Evolutionary conservation across 1,140 invertebrate species (phyloP).

Genomic region (Drusus annulatus): DNA sequence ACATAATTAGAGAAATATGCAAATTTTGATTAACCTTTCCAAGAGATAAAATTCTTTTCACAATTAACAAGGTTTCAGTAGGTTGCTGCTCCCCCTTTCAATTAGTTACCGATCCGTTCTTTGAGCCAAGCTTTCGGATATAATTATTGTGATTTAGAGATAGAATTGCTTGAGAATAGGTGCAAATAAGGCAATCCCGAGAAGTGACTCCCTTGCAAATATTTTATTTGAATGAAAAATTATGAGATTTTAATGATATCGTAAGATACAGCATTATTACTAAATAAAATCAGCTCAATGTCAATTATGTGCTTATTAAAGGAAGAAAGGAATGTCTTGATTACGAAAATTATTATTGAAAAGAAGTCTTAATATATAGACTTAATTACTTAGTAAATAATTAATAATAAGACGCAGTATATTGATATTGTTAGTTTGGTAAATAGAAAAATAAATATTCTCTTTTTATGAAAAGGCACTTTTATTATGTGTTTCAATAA

Average conservation of each 20-base stretch:
- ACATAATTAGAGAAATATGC: background rate
- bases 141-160: background rate
- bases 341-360: no score
- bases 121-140: background rate
- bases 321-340: no score
- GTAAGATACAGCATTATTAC: background rate
- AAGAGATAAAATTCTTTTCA: background rate
- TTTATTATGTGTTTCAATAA: no score
- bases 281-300: no score
- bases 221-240: background rate
- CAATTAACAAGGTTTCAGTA: background rate
- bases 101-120: conserved; percentile 7
- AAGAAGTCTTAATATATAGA: no score
- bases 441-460: no score
- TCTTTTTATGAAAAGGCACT: no score
- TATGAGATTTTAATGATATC: conserved; percentile 8
- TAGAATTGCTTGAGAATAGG: conserved; percentile 2
- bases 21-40: background rate
- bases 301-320: no score
- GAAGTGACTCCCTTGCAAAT: background rate
- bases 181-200: background rate
- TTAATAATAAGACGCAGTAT: no score
- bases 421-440: no score
- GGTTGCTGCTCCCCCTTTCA: background rate
- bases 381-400: no score